These are phyloP conservation scores for Ormyrus rosae DNA, from an alignment of 2,888 invertebrate species.

Conservation along the genomic window DNA sequence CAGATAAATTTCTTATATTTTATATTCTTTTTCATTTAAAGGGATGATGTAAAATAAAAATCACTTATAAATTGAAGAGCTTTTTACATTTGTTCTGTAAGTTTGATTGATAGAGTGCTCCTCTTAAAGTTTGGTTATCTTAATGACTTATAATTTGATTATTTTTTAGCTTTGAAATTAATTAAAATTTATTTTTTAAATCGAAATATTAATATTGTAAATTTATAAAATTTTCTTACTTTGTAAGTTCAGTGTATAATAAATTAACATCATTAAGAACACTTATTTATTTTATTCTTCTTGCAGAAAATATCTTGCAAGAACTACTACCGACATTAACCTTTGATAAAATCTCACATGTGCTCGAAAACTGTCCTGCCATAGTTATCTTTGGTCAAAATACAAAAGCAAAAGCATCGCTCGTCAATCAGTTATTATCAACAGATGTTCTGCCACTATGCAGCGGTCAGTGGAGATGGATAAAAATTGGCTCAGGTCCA, in stretches of 20 bases:
- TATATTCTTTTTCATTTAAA: conserved; percentile 35
- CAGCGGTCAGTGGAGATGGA: conserved; percentile 82
- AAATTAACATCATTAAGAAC: neutral
- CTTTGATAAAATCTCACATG: conserved; percentile 66
- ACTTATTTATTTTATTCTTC: conserved; percentile 37
- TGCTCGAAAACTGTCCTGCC: conserved; percentile 79
- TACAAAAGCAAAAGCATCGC: conserved; percentile 82
- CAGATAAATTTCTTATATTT: conserved; percentile 50
- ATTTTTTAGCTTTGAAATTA: neutral
- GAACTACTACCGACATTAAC: conserved; percentile 68
- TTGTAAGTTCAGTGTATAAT: neutral
- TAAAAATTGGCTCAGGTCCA: conserved; percentile 80
- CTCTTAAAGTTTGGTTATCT: neutral
- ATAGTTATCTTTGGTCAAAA: conserved; percentile 86
- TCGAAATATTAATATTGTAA: neutral
- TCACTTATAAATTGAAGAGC: neutral
- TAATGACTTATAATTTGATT: neutral
- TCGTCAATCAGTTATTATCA: conserved; percentile 85
- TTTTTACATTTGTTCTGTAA: conserved; percentile 3
- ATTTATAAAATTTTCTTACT: neutral
- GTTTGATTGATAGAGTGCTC: neutral
- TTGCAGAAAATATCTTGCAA: conserved; percentile 72
- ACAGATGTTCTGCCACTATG: conserved; percentile 81
- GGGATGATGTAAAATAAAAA: conserved; percentile 21
- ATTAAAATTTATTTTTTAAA: conserved; percentile 4